Base-by-base conservation (phyloP, 2,797 vertebrate genomes). In the Melanotaenia maccullochi region DNA sequence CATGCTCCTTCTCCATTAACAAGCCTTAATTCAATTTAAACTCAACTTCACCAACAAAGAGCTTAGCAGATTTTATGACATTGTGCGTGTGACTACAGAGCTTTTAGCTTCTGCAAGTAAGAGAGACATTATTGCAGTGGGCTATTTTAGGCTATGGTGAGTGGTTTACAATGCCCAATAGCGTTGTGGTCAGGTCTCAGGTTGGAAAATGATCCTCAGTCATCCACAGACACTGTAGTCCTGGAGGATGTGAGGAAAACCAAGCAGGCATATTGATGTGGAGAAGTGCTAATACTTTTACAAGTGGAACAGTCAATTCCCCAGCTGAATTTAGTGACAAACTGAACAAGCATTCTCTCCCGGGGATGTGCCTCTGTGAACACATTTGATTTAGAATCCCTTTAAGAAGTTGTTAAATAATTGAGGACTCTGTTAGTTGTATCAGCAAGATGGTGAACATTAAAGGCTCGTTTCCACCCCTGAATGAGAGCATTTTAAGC, bases 101-200 rank as follows among this genome's bases (percentile, higher is more conserved):
- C 82, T 78, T 87, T 85, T 78, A 84, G 83, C 82, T 71, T 66
- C 75, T 40, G 63, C 65, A 66, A 85, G 85, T 79, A 85, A 91
- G 84, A 80, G 77, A 89, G 79, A 84, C 87, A 81, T 91, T 85
- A 88, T 81, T 90, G 85, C 88, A 7, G 61, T 0, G 65, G 70
- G 76, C 86, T 93, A 93, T 93, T 93, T 89, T 85, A 76, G 85
- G 72, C 75, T 49, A 86, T 82, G 86, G 84, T 88, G 87, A 91
- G 89, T 89, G 90, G 90, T 92, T 93, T 89, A 90, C 87, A 87
- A 93, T 89, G 90, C 89, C 91, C 89, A 86, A 76, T 85, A 86
- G 89, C 80, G 71, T 88, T 92, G 89, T 92, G 91, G 93, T 93
- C 89, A 82, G 86, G 89, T 86, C 89, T 90, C 89, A 89, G 88